Evolutionary conservation across 2,888 invertebrate species (phyloP), one percentile per base, ranked within the genome.

Genomic region (Pseudococcus jackbeardsleyi): DNA sequence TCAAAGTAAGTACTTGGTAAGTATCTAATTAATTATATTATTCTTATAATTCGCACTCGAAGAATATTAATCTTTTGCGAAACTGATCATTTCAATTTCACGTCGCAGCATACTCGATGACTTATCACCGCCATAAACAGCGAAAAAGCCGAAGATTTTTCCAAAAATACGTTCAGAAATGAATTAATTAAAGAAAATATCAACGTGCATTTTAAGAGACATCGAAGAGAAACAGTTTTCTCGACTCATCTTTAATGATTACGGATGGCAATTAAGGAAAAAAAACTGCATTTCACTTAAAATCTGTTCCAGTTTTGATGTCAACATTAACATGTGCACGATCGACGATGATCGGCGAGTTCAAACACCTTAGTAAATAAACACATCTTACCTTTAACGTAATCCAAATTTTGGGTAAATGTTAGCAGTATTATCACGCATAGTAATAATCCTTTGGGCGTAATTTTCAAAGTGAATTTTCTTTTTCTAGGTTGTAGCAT

Each of bases 401-500:
- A 82, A 77, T 88, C 79, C 82, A 88, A 88, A 88, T 88, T 88
- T 79, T 88, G 88, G n/a, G 88, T 88, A 88, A 88, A 88, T 33
- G 88, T 88, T 22, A 88, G 79, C 88, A 88, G 39, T 79, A 88
- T 88, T 54, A 88, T 88, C 72, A 88, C 82, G 26, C 88, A 88
- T 88, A 88, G 82, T 79, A 88, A 79, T 59, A 88, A 79, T 39
- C 88, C 88, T 54, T 88, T 88, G 15, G 88, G 88, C 48, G 79
- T 54, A 33, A 88, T 88, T 59, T 82, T 88, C 88, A 88, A 88
- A 46, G 79, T 88, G 59, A 88, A 88, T 79, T 88, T 88, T 77
- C 88, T 77, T 77, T 88, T 88, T 88, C 88, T 88, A 77, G 88
- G 88, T 50, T 88, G 88, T 39, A 88, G 88, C 88, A 88, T 88